Evolutionary conservation across 92 coral and sea anemone species (phyloP), one percentile per base, ranked within the genome.

Genomic region (Zoanthus sociatus): DNA sequence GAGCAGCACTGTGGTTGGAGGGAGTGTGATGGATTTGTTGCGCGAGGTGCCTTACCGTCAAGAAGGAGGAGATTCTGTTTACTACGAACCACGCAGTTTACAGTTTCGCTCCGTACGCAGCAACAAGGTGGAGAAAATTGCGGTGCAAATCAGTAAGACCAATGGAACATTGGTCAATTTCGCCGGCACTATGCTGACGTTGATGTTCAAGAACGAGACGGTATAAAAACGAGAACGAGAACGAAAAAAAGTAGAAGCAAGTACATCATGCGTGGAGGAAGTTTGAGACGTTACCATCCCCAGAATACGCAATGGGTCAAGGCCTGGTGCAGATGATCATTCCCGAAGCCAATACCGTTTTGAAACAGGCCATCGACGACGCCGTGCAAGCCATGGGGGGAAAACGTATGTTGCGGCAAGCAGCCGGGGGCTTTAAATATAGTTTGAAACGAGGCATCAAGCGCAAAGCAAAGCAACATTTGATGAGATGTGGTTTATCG

Each of bases 41-140:
- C 79, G 79, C 33, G 79, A 76, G 54, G 17, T 76, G 14, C 63
- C 61, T 1, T 76, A 76, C 79, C 1, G 50, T 6, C 79, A 56
- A 1, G 11, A 50, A 76, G 79, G 48, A 20, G 20, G 48, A 76
- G 79, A 63, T 14, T 15, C 61, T 63, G 48, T 76, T 37, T 76
- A 76, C 79, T 14, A 48, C 61, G 78, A 73, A 73, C 78, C 78
- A 3, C 0, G 0, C 7, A 1, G 45, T 9, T 30, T 73, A 1
- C 56, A 73, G 58, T 73, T 37, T 55, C 15, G 6, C 0, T 26
- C 54, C 54, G 9, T 73, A 7, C 78, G 78, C 55, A 73, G 6
- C 55, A 12, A 37, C 1, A 0, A 42, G 8, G 6, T 73, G 78
- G 78, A 48, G n/a, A 37, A 55, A 37, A 76, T 76, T 5, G 13